Base-by-base conservation (phyloP, 2,888 invertebrate genomes). In the Drosophila pegasa region DNA sequence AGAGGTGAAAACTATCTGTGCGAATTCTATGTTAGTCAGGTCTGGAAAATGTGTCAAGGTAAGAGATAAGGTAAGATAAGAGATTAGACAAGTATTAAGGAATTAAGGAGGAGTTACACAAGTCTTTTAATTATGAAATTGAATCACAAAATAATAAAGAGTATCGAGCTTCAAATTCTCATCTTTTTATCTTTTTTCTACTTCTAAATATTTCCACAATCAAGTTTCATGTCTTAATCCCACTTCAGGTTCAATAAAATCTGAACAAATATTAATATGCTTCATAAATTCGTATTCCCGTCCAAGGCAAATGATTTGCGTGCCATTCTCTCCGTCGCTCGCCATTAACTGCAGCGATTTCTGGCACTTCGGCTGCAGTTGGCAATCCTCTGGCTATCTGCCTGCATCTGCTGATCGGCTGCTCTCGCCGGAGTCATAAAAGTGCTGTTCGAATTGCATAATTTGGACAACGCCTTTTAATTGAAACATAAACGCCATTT, bases 401-500 rank as follows among this genome's bases (percentile, higher is more conserved):
- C 27, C 22, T 9, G 7, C 9, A 8, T 31, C 12, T 29, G 25
- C 3, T 9, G 16, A 45, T 43, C 25, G 25, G 52, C 16, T 55
- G n/a, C 31, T 31, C 41, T 20, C 25, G 58, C 29, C 52, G 41
- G 9, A 27, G 63, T 62, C 68, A n/a, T 48, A 65, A 51, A 72
- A 38, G 43, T 41, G 57, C 47, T 35, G 29, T 45, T 14, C 56
- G 60, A 74, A 74, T 76, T 74, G 59, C 78, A 70, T 75, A 66
- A 78, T 70, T 74, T 63, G 65, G 41, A 37, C 60, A 61, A 71
- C 71, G 71, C 71, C 61, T 75, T 78, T 87, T 87, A 82, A 82
- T 85, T 85, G 77, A 87, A 74, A 74, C 88, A 85, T 83, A 85
- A 83, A 81, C 68, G 83, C 71, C 79, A 80, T 78, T 84, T 82